Conservation (phyloP, 30 jellyfish, hydroid and myxozoan genomes). For the Chrysaora quinquecirrha region DNA sequence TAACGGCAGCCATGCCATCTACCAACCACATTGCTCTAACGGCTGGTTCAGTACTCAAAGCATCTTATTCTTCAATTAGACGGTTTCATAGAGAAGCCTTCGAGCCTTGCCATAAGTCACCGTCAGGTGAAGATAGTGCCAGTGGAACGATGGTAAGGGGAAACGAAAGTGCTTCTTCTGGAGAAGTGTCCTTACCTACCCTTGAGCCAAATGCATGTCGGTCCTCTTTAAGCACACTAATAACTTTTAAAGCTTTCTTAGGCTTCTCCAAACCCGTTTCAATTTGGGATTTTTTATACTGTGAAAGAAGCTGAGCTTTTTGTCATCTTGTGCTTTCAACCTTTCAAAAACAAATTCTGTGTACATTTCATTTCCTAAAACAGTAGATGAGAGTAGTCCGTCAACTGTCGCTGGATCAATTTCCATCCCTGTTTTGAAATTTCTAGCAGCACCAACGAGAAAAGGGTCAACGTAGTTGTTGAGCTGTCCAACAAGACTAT, state of each 20-base stretch:
- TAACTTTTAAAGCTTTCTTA: conserved; percentile 21
- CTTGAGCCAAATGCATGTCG: conserved; percentile 64
- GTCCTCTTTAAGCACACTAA: conserved; percentile 61
- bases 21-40: conserved; percentile 50
- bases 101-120: conserved; percentile 45
- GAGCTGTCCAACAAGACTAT: conserved; percentile 49
- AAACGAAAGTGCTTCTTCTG: conserved; percentile 62
- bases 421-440: conserved; percentile 57
- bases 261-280: conserved; percentile 57
- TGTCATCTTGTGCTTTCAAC: conserved; percentile 9
- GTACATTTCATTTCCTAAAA: conserved; percentile 30
- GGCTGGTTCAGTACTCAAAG: conserved; percentile 45
- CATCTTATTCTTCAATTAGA: conserved; percentile 46
- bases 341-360: conserved; percentile 20
- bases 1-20: conserved; percentile 61
- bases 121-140: conserved; percentile 48
- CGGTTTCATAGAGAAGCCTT: conserved; percentile 47
- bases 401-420: conserved; percentile 32
- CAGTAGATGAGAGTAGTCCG: conserved; percentile 38
- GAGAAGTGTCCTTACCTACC: conserved; percentile 62
- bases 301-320: conserved; percentile 26
- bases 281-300: conserved; percentile 15
- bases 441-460: conserved; percentile 64
- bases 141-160: conserved; percentile 50
- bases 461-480: conserved; percentile 56